Evolutionary conservation across 23 tunicate genomes (phyloP), one percentile per base, ranked within the genome.

Genomic region (Clavelina lepadiformis): DNA sequence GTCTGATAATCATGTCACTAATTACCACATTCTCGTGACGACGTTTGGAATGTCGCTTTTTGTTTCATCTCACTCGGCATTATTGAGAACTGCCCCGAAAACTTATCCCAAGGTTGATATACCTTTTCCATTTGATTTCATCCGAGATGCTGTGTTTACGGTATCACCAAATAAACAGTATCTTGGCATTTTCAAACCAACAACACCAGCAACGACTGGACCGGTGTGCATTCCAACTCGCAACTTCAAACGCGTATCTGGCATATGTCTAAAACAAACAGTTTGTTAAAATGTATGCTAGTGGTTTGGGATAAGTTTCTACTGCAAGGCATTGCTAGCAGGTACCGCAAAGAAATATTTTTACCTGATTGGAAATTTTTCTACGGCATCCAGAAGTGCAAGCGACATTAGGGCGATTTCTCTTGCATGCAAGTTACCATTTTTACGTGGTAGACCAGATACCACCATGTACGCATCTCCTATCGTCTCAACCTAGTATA

Each of bases 121-220:
- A 94, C 99, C 79, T 80, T 86, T 71, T 29, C 99, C 99, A 65
- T 80, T 94, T 3, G 94, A 91, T 41, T 94, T 95, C 99, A 94
- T 94, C 35, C 99, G 34, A 0, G 95, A 77, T 0, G 99, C 88
- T 6, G 99, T 94, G 81, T 94, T 94, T 27, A 94, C 99, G 0
- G 99, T 94, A 63, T 94, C 99, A 11, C 99, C 99, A 64, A 94
- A 94, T 59, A 94, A 38, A 58, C 99, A 94, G 52, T 94, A 94
- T 35, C 99, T 57, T 22, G 99, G 99, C 99, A 94, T 94, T 46
- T 94, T 94, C 44, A 75, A 38, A 1, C 99, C 99, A 31, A 94
- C 95, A 18, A 94, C 99, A 26, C 99, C 99, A 22, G 99, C 94
- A 0, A 94, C 99, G 35, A 88, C 93, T 15, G 98, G 88, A n/a